Evolutionary conservation across 30 jellyfish, hydroid and myxozoan species (phyloP).

Genomic region (Aurelia sp.): DNA sequence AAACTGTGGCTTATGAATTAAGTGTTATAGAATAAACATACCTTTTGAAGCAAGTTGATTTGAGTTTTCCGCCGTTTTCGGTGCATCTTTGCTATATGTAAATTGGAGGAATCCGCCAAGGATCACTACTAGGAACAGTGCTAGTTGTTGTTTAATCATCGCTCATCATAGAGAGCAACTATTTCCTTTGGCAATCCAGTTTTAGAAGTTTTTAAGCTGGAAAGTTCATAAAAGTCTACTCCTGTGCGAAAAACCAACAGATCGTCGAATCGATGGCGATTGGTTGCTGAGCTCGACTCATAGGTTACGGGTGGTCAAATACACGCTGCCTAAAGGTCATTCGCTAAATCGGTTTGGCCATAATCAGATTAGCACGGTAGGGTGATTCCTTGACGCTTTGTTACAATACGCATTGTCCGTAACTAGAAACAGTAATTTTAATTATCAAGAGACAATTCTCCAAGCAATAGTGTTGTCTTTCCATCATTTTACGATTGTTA

Average conservation of each 20-base stretch:
- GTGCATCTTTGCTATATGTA: slow-evolving; percentile 1
- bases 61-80: background rate
- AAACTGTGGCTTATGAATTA: too few relatives aligned
- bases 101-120: slow-evolving; percentile 44
- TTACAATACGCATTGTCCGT: slow-evolving; percentile 53
- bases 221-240: background rate
- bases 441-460: background rate
- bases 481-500: too few relatives aligned
- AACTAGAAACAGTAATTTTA: slow-evolving; percentile 30
- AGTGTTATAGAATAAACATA: background rate
- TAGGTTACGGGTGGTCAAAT: slow-evolving; percentile 63
- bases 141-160: slow-evolving; percentile 33
- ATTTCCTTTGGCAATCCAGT: slow-evolving; percentile 26
- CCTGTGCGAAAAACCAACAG: slow-evolving; percentile 11
- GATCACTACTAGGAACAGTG: slow-evolving; percentile 43
- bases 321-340: slow-evolving; percentile 51
- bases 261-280: background rate
- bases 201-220: background rate
- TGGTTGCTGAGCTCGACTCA: slow-evolving; percentile 35
- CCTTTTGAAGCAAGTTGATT: slow-evolving; percentile 9
- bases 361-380: slow-evolving; percentile 63
- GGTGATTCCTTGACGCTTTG: slow-evolving; percentile 7
- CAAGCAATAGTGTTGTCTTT: background rate
- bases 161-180: slow-evolving; percentile 70
- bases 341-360: slow-evolving; percentile 21